Evolutionary conservation across 2,113 vertebrate species (phyloP).

Genomic region (Pogona vitticeps): DNA sequence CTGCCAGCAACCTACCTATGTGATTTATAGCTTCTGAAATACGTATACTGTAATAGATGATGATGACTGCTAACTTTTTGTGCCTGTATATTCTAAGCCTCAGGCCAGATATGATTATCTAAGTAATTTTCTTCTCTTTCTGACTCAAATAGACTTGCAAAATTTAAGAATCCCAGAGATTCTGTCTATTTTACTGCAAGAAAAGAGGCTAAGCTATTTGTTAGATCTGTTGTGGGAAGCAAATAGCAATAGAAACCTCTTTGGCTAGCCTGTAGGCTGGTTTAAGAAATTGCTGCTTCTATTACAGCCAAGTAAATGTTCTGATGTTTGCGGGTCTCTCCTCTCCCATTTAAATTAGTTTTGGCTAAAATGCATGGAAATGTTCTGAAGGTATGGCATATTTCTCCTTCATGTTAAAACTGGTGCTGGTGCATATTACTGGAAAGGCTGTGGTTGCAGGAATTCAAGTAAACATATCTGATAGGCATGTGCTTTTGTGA

Average conservation of each 20-base stretch:
- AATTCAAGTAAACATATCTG: too few relatives aligned
- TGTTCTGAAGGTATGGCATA: too few relatives aligned
- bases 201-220: not conserved
- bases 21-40: not conserved
- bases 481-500: too few relatives aligned
- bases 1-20: not conserved
- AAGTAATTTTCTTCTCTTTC: not conserved
- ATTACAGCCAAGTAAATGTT: not conserved
- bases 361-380: too few relatives aligned
- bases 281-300: not conserved
- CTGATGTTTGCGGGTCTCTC: too few relatives aligned
- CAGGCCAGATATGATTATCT: not conserved
- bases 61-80: not conserved
- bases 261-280: not conserved
- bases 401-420: too few relatives aligned
- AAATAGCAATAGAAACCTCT: not conserved
- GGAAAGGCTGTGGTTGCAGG: too few relatives aligned
- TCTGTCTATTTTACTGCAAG: not conserved
- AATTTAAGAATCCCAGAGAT: not conserved
- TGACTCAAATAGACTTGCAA: too few relatives aligned
- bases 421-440: too few relatives aligned
- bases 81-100: not conserved
- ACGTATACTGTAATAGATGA: not conserved
- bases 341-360: too few relatives aligned
- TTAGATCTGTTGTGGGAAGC: not conserved